A percentile compares a stretch with the other conserved stretches of the same genome.
Evolutionary conservation across 92 coral and sea anemone genomes (phyloP).

Genomic region (Zoanthus solanderi): DNA sequence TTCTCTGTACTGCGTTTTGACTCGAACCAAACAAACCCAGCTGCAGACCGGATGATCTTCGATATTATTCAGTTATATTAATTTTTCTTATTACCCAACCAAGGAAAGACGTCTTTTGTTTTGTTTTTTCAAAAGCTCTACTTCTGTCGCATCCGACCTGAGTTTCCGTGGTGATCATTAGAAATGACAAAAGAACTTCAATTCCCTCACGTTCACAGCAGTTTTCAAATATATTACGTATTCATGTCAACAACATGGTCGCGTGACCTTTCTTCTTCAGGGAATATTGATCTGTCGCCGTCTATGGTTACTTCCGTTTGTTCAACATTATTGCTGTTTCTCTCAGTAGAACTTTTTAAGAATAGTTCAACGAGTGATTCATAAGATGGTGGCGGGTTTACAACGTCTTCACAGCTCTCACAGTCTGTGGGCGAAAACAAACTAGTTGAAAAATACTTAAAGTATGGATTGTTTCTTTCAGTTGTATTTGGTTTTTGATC

Average conservation of each 20-base stretch:
- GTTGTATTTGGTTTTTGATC: background rate
- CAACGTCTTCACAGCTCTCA: conserved; percentile 36
- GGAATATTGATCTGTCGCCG: background rate
- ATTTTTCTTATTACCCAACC: no score
- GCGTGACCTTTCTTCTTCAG: background rate
- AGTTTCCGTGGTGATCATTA: background rate
- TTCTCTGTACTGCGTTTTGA: no score
- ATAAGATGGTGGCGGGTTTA: conserved; percentile 36
- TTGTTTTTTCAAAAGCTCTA: no score
- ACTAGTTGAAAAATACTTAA: conserved; percentile 19
- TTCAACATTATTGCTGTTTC: background rate
- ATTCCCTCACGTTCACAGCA: background rate
- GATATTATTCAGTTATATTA: no score
- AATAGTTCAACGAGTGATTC: background rate
- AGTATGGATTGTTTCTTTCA: conserved; percentile 10
- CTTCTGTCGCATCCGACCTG: background rate
- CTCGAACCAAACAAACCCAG: no score
- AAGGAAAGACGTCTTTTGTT: no score
- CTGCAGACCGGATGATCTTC: no score
- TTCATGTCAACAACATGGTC: conserved; percentile 1
- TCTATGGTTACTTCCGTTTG: background rate
- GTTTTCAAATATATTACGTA: background rate
- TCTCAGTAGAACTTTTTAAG: background rate
- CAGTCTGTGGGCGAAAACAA: conserved; percentile 43
- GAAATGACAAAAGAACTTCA: background rate